Percentiles rank a stretch among this genome's conserved stretches.
phyloP scores from a whole-genome alignment of 2,797 vertebrate species.

The Delichon dasypus region DNA sequence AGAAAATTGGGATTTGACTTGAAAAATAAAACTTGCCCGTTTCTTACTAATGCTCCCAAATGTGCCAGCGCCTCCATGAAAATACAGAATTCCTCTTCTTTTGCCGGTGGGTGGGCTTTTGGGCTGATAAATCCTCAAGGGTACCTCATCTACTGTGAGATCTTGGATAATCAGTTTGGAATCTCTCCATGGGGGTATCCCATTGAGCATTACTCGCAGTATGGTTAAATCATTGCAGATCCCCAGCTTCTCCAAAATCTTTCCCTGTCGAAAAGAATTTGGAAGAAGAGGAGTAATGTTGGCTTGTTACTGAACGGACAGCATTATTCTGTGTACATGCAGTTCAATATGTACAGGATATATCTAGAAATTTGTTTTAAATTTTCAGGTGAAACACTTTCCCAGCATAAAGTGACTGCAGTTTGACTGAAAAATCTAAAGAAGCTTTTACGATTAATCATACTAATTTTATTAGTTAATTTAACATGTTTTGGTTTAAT shows the following conservation, averaged over 20 bases:
- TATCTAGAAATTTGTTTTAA: no score
- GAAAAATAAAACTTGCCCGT: slow-evolving; percentile 22
- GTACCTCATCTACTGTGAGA: slow-evolving; percentile 75
- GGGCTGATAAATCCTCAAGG: slow-evolving; percentile 81
- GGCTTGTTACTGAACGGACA: background rate
- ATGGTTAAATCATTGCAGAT: slow-evolving; percentile 76
- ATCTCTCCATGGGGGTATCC: slow-evolving; percentile 44
- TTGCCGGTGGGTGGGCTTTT: slow-evolving; percentile 59
- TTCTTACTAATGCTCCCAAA: slow-evolving; percentile 80
- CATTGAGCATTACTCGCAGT: slow-evolving; percentile 45
- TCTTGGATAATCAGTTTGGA: slow-evolving; percentile 78
- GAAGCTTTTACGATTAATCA: background rate
- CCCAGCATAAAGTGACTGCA: background rate
- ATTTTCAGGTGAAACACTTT: background rate
- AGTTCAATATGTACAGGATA: background rate
- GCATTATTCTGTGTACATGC: background rate
- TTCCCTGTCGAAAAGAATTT: slow-evolving; percentile 68
- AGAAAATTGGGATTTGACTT: background rate
- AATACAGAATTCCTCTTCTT: slow-evolving; percentile 81
- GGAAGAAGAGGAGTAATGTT: background rate
- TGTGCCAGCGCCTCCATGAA: slow-evolving; percentile 84
- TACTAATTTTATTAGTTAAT: background rate
- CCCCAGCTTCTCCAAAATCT: slow-evolving; percentile 76
- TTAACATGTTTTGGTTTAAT: background rate
- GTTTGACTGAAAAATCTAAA: background rate